Conservation (phyloP, 1,140 invertebrate species). For the Globodera ellingtonae region DNA sequence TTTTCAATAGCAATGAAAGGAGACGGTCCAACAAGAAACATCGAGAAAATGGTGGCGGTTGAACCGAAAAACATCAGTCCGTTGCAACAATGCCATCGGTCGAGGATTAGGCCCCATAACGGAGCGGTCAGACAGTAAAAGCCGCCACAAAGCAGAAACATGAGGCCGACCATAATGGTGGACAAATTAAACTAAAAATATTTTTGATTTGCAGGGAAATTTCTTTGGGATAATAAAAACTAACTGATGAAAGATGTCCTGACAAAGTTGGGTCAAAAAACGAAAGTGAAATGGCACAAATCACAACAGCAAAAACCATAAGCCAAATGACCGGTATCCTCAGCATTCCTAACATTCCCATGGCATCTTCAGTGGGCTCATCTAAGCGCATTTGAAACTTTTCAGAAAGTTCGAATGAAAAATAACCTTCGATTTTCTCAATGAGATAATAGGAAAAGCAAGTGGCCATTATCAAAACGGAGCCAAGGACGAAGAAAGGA, state of each 20-base stretch:
- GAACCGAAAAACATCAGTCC: constrained; percentile 59
- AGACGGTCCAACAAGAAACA: constrained; percentile 63
- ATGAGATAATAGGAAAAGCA: constrained; percentile 75
- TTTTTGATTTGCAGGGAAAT: constrained; percentile 16
- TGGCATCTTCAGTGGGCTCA: constrained; percentile 65
- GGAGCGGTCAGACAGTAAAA: constrained; percentile 78
- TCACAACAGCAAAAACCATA: constrained; percentile 60
- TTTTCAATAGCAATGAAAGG: constrained; percentile 59
- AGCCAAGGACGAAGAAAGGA: constrained; percentile 82
- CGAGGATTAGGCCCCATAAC: constrained; percentile 72
- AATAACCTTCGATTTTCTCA: constrained; percentile 69
- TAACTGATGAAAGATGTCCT: constrained; percentile 55
- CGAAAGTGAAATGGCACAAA: constrained; percentile 64
- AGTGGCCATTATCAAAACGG: constrained; percentile 76
- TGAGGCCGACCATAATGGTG: constrained; percentile 76
- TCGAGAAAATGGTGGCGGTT: constrained; percentile 57
- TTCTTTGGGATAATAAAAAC: constrained; percentile 8
- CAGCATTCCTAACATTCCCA: constrained; percentile 54
- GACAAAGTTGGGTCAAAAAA: constrained; percentile 63
- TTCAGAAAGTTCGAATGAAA: not conserved
- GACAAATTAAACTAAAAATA: constrained; percentile 72
- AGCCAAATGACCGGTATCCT: constrained; percentile 58
- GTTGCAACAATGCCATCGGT: constrained; percentile 55
- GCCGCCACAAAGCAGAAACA: constrained; percentile 82
- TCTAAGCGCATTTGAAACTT: constrained; percentile 64